Evolutionary conservation across 2,888 invertebrate genomes (phyloP), one percentile per base, ranked within the genome.

Genomic region (Philhelius pedissequus): DNA sequence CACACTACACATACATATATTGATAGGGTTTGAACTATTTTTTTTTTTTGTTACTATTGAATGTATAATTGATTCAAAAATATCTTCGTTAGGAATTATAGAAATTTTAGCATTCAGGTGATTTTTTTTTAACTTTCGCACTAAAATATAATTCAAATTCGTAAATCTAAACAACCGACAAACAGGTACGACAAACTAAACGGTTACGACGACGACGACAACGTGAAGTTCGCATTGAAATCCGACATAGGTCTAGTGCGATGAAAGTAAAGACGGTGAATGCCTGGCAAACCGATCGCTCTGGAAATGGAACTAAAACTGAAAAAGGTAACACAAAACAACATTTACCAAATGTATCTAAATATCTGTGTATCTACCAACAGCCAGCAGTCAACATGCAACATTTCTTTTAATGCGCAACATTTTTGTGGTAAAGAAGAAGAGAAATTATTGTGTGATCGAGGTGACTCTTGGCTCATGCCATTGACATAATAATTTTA

Each of bases 231-330:
- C 18, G 20, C 77, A 60, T 30, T 20, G 45, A 69, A 32, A 40
- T 78, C 60, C 52, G 56, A 73, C 68, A 66, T 58, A 76, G 70
- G 80, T 84, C 84, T 76, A 25, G n/a, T 69, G 35, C 81, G 81
- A 64, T 64, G 62, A 50, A 77, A 48, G 43, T 77, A 68, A 74
- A 69, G 73, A 77, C 86, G 56, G 27, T 60, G 81, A 86, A 81
- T 81, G 81, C 54, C 62, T 81, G 81, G 48, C 62, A 64, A 56
- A 86, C 86, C 79, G 80, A 71, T 66, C 70, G 15, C 80, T 62
- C 54, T 45, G 64, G 76, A 84, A 84, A 81, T 73, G 69, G 81
- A 81, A 86, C 69, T 60, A 64, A 86, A 81, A 81, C 86, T 81
- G 76, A 77, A 79, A 76, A 77, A 81, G 76, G 73, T 76, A 86